Conservation (phyloP, 1,140 invertebrate species). For the Drosophila navojoa region DNA sequence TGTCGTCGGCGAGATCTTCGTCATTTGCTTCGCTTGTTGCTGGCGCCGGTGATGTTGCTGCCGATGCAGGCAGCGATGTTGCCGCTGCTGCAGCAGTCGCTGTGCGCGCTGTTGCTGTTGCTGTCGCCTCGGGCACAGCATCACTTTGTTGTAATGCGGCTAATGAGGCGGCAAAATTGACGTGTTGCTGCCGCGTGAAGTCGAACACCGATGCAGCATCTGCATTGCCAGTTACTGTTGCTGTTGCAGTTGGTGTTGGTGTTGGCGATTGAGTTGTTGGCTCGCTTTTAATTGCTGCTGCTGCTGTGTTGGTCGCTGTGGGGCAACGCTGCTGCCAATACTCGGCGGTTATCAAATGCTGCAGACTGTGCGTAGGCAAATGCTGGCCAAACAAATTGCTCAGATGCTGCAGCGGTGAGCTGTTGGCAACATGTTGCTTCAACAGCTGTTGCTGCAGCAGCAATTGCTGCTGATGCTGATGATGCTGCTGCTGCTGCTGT, state of each 20-base stretch:
- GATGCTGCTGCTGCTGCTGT: slow-evolving; percentile 36
- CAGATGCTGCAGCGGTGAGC: slow-evolving; percentile 70
- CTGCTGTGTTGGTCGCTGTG: slow-evolving; percentile 31
- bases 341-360: slow-evolving; percentile 73
- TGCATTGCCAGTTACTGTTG: slow-evolving; percentile 21
- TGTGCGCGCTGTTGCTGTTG: slow-evolving; percentile 32
- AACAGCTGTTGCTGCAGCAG: slow-evolving; percentile 66
- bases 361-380: slow-evolving; percentile 74
- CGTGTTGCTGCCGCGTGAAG: slow-evolving; percentile 75
- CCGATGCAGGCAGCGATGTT: slow-evolving; percentile 35
- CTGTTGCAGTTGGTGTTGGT: slow-evolving; percentile 35
- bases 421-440: slow-evolving; percentile 73
- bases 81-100: slow-evolving; percentile 21
- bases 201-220: slow-evolving; percentile 56
- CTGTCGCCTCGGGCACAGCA: slow-evolving; percentile 58
- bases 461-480: slow-evolving; percentile 36
- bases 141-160: slow-evolving; percentile 79
- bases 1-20: slow-evolving; percentile 45
- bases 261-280: slow-evolving; percentile 77
- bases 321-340: slow-evolving; percentile 62
- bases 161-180: slow-evolving; percentile 82
- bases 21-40: slow-evolving; percentile 45
- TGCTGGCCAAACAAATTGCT: slow-evolving; percentile 77
- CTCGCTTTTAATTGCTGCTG: slow-evolving; percentile 74
- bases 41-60: slow-evolving; percentile 59